Percentiles rank a stretch among this genome's conserved stretches.
These are phyloP conservation scores for Emydoidea blandingii DNA, from an alignment of 2,797 vertebrate genomes.

Conservation along the genomic window DNA sequence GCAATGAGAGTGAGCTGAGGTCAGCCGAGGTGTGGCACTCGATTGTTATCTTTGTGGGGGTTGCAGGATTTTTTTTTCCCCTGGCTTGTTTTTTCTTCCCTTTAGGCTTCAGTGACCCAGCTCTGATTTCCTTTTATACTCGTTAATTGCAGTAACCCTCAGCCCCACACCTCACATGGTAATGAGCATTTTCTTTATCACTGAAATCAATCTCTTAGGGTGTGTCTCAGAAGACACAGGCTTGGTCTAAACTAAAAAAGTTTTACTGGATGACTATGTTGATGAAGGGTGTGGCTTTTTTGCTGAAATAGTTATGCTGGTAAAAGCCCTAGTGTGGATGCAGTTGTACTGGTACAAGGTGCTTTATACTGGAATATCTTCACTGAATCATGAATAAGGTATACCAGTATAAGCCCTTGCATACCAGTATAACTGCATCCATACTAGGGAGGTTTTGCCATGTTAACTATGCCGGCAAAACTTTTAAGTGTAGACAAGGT, in stretches of 20 bases:
- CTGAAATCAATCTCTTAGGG: accelerated
- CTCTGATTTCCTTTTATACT: constrained; percentile 1
- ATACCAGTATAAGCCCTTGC: background rate
- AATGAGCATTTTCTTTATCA: background rate
- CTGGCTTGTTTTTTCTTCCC: background rate
- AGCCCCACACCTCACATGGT: background rate
- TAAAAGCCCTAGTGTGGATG: background rate
- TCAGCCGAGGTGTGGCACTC: constrained; percentile 29
- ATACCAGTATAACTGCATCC: background rate
- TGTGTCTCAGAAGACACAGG: background rate
- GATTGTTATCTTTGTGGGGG: constrained; percentile 12
- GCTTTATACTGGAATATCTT: background rate
- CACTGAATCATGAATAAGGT: background rate
- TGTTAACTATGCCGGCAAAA: background rate
- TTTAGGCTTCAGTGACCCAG: background rate
- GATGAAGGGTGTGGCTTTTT: background rate
- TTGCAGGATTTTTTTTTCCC: background rate
- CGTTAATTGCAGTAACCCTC: background rate
- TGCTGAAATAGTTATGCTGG: background rate
- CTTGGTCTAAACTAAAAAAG: background rate
- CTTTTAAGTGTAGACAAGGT: background rate
- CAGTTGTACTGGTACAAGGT: accelerated
- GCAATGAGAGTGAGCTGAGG: background rate
- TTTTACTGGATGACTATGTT: background rate
- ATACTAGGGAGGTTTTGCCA: background rate